Evolutionary conservation across 2,797 vertebrate species (phyloP).

Genomic region (Podarcis siculus): DNA sequence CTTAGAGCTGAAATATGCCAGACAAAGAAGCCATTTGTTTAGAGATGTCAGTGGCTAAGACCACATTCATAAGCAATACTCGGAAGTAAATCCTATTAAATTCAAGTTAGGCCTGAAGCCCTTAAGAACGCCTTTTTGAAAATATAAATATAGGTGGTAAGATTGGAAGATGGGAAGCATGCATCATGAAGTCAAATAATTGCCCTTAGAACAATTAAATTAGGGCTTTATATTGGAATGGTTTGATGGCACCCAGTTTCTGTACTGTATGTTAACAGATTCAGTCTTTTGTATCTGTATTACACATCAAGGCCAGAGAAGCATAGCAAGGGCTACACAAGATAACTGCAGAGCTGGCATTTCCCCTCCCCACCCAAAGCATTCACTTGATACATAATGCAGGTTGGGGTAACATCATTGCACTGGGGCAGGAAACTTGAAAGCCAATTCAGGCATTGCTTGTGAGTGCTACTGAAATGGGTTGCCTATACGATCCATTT

Average conservation of each 20-base stretch:
- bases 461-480: not conserved
- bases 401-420: not conserved
- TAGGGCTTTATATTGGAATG: not conserved
- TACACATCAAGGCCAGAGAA: not conserved
- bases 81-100: no score
- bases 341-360: not conserved
- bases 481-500: not conserved
- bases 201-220: not conserved
- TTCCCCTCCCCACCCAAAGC: not conserved
- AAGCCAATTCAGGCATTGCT: not conserved
- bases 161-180: not conserved
- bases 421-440: not conserved
- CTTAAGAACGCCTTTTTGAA: not conserved
- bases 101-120: no score
- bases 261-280: not conserved
- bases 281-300: not conserved
- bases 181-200: not conserved
- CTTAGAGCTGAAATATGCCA: not conserved
- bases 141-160: not conserved
- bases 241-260: not conserved
- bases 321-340: no score
- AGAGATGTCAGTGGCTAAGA: not conserved
- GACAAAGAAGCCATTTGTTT: constrained; percentile 7
- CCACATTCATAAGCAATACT: not conserved
- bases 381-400: not conserved